These are phyloP conservation scores for Lutraria lutraria DNA, from an alignment of 2,888 invertebrate species.

Conservation along the genomic window DNA sequence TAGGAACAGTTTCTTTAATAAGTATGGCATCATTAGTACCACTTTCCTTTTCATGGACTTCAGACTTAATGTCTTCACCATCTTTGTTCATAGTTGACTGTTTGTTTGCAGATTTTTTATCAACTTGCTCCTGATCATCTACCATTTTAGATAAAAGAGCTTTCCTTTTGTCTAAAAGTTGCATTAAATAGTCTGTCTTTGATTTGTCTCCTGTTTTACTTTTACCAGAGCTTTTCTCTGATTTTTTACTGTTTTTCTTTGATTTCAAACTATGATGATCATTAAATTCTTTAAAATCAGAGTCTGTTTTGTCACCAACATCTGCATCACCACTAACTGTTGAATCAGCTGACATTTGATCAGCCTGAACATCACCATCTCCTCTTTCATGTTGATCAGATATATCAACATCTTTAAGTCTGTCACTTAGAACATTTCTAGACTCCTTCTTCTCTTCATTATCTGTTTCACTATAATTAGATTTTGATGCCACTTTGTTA, in stretches of 20 bases:
- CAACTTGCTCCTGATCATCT: constrained; percentile 65
- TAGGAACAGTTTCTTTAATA: background rate
- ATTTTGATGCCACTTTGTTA: background rate
- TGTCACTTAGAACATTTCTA: background rate
- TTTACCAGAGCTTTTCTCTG: constrained; percentile 4
- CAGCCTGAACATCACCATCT: background rate
- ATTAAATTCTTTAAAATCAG: background rate
- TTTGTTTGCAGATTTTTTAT: background rate
- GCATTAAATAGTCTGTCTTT: constrained; percentile 77
- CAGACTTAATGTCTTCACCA: background rate
- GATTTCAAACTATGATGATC: background rate
- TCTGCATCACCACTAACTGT: background rate
- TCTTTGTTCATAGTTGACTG: background rate
- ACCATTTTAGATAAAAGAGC: constrained; percentile 76
- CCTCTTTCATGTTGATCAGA: background rate
- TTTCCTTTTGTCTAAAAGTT: constrained; percentile 77
- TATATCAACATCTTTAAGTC: background rate
- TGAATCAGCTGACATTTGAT: background rate
- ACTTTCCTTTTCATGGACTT: background rate
- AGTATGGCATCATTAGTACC: background rate
- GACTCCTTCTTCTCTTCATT: background rate
- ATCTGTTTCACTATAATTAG: background rate
- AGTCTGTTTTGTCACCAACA: background rate
- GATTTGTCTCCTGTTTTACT: constrained; percentile 36
- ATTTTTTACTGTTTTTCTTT: constrained; percentile 13